Conservation (phyloP, 37 sponge, comb jelly and placozoan species). For the Geodia barretti region DNA sequence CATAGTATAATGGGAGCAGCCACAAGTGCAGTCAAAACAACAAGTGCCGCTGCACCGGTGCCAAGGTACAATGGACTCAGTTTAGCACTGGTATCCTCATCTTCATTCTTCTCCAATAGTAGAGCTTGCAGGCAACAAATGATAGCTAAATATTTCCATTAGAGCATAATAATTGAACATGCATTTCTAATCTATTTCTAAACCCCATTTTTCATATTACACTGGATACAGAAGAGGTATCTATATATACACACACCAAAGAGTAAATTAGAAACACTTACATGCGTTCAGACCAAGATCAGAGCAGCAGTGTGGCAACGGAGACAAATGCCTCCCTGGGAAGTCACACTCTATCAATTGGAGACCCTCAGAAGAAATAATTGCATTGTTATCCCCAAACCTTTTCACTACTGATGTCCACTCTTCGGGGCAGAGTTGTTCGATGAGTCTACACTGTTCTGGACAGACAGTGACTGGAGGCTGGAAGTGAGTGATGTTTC, state of each 20-base stretch:
- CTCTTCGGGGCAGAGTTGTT: background rate
- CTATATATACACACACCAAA: too few relatives aligned
- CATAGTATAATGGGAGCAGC: background rate
- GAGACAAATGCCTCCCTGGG: background rate
- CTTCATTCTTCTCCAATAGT: too few relatives aligned
- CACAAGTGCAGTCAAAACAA: background rate
- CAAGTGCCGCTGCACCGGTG: background rate
- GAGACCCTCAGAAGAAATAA: background rate
- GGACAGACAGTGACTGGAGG: background rate
- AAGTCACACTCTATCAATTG: background rate
- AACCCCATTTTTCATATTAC: too few relatives aligned
- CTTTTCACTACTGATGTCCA: background rate
- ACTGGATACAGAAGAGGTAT: too few relatives aligned
- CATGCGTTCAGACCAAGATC: background rate
- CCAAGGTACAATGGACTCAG: too few relatives aligned
- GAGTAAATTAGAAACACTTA: too few relatives aligned
- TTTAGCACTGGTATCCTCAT: too few relatives aligned
- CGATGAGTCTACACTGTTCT: background rate
- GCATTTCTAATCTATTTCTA: too few relatives aligned
- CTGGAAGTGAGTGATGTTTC: background rate
- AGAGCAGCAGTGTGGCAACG: background rate
- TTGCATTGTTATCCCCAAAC: background rate
- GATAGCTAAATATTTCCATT: too few relatives aligned
- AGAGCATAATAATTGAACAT: too few relatives aligned
- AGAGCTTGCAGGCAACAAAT: too few relatives aligned